Conservation (phyloP, 2,113 vertebrate genomes). For the Neodon shergylaensis region DNA sequence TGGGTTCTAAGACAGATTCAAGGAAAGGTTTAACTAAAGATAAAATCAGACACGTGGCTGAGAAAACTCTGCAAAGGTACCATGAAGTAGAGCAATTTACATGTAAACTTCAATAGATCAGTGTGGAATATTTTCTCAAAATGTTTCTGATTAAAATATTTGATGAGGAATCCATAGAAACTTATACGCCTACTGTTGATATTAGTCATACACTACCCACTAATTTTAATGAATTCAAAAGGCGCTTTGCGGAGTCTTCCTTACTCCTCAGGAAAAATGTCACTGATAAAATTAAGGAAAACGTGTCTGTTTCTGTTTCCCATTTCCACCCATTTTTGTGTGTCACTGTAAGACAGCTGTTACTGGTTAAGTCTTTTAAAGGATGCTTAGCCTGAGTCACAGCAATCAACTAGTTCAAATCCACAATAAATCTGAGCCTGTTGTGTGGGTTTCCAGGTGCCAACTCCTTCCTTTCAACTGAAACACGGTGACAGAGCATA, state of each 20-base stretch:
- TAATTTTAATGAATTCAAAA: constrained; percentile 24
- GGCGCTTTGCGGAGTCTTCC: constrained; percentile 29
- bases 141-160: constrained; percentile 45
- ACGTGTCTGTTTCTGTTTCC: constrained; percentile 1
- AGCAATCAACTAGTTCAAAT: constrained; percentile 20
- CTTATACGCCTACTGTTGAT: neutral
- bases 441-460: constrained; percentile 44
- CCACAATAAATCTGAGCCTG: neutral
- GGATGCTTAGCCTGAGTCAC: constrained; percentile 44
- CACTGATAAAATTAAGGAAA: constrained; percentile 15
- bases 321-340: constrained; percentile 15
- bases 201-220: neutral
- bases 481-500: neutral
- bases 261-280: neutral
- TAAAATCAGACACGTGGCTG: constrained; percentile 7
- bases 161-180: constrained; percentile 44
- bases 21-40: constrained; percentile 59
- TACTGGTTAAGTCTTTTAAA: constrained; percentile 21
- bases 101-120: constrained; percentile 28
- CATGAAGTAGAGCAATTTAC: constrained; percentile 39
- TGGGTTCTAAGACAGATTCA: constrained; percentile 34
- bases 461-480: constrained; percentile 7
- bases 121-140: constrained; percentile 46
- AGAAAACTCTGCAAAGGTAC: constrained; percentile 35
- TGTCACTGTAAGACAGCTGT: constrained; percentile 30